Conservation (phyloP, 2,888 invertebrate genomes). For the Nephrotoma appendiculata region DNA sequence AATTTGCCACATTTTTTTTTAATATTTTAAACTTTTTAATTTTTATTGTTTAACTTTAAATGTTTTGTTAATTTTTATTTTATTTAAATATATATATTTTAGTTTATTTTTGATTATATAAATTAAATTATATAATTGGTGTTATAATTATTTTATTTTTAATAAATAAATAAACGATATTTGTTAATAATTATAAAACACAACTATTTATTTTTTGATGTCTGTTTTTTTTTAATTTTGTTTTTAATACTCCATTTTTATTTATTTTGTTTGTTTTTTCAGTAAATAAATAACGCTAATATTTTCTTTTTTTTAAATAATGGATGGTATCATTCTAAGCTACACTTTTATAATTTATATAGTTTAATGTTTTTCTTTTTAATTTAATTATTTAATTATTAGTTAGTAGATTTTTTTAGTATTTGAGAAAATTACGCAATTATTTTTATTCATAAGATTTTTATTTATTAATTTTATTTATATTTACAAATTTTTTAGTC, state of each 20-base stretch:
- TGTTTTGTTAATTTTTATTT: background rate
- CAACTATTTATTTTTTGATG: background rate
- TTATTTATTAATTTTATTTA: background rate
- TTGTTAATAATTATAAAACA: background rate
- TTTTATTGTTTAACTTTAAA: background rate
- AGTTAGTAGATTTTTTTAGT: background rate
- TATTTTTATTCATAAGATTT: background rate
- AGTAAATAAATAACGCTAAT: background rate
- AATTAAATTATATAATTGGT: background rate
- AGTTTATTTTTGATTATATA: background rate
- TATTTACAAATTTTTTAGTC: background rate
- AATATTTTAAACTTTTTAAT: background rate
- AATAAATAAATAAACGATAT: background rate
- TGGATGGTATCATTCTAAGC: constrained; percentile 10
- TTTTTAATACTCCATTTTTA: background rate
- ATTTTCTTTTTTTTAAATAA: constrained; percentile 2
- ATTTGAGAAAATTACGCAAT: background rate
- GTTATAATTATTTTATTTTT: background rate
- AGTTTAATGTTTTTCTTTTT: background rate
- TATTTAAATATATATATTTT: background rate
- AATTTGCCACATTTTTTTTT: background rate
- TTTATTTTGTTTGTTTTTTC: background rate
- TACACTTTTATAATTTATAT: constrained; percentile 6
- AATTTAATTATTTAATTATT: background rate
- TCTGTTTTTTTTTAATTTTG: background rate